These are phyloP conservation scores for Tipula vernalis DNA, from an alignment of 2,888 invertebrate genomes.

Conservation along the genomic window DNA sequence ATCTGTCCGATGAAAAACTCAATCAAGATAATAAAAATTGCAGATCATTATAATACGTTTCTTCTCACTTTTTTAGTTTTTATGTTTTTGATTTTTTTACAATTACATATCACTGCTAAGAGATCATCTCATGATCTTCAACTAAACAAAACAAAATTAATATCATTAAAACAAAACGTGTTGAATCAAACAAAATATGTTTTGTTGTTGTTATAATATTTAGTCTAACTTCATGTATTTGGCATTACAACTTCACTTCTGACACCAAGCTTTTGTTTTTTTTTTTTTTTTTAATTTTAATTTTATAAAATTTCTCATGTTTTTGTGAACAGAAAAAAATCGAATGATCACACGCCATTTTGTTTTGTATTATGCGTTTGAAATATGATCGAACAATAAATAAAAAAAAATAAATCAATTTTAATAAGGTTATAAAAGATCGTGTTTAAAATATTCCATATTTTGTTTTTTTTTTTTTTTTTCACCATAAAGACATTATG, in stretches of 20 bases:
- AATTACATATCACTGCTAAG: neutral
- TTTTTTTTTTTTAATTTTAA: neutral
- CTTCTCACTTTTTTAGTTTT: neutral
- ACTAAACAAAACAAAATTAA: neutral
- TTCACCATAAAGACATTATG: neutral
- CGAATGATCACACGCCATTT: neutral
- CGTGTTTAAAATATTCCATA: neutral
- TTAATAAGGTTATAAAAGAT: neutral
- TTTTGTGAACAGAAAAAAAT: neutral
- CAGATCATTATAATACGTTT: neutral
- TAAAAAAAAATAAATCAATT: neutral
- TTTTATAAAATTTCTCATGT: neutral
- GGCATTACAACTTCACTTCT: neutral
- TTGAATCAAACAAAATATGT: neutral
- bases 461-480: neutral
- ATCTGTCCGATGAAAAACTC: too few relatives aligned
- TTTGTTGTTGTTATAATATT: neutral
- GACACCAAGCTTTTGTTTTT: neutral
- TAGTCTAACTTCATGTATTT: neutral
- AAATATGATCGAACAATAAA: neutral
- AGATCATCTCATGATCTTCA: neutral
- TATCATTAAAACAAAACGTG: neutral
- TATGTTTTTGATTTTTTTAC: neutral
- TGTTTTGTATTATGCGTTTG: neutral
- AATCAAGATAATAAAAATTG: neutral